Evolutionary conservation across 2,113 vertebrate species (phyloP).

Genomic region (Etheostoma cragini): DNA sequence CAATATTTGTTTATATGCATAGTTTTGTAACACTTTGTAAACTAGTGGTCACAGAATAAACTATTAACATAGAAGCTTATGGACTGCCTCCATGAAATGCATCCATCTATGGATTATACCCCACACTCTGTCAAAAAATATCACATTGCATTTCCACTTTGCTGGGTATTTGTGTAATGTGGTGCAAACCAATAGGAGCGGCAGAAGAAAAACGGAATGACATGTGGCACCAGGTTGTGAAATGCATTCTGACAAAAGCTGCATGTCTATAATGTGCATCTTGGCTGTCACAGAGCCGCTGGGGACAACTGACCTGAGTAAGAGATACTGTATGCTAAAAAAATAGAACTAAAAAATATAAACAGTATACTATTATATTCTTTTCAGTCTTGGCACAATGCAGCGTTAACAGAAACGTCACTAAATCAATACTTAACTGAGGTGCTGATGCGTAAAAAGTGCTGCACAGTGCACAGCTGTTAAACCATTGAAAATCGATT

Average conservation of each 20-base stretch:
- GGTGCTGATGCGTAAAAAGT: conserved; percentile 24
- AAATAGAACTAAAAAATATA: too few species aligned
- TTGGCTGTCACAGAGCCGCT: conserved; percentile 40
- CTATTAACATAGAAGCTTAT: conserved; percentile 17
- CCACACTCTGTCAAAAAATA: conserved; percentile 38
- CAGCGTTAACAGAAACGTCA: conserved; percentile 39
- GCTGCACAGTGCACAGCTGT: neutral
- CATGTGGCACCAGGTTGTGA: conserved; percentile 17
- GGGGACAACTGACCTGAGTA: conserved; percentile 24
- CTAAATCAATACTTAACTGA: conserved; percentile 37
- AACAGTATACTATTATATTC: neutral
- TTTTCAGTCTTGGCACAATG: conserved; percentile 38
- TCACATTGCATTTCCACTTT: conserved; percentile 43
- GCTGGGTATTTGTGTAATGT: conserved; percentile 42
- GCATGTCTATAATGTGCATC: conserved; percentile 33
- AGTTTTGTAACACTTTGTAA: conserved; percentile 2
- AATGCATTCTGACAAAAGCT: conserved; percentile 57
- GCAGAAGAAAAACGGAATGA: conserved; percentile 43
- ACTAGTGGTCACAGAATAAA: conserved; percentile 12
- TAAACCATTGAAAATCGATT: conserved; percentile 6
- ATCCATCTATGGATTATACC: conserved; percentile 42
- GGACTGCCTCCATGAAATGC: conserved; percentile 20
- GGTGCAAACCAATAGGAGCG: conserved; percentile 30
- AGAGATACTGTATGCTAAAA: neutral
- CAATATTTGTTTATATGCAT: neutral